Base-by-base conservation (phyloP, 1,140 invertebrate genomes). In the Aricia agestis region DNA sequence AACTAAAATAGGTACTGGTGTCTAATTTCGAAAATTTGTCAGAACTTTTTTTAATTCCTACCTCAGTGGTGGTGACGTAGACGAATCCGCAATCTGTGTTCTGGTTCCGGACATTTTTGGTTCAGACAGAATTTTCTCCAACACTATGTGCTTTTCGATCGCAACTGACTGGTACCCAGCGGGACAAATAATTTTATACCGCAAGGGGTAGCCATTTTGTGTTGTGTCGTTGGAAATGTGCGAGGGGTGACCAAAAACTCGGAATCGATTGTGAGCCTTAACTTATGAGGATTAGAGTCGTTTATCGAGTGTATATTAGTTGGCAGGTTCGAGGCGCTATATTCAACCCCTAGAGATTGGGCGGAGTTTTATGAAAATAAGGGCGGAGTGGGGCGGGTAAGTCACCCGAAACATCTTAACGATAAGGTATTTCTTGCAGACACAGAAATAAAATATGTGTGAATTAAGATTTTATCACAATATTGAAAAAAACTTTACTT, bases 21-120 rank as follows among this genome's bases (percentile, higher is more conserved):
- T n/a, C n/a, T n/a, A n/a, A n/a, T n/a, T 11, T 52, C 9, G 9
- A 13, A 63, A 72, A 32, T n/a, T 32, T 7, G 36, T 1, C 0
- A 19, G 1, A 72, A 71, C 45, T 42, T 17, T 74, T 67, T 74
- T 79, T 4, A 36, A 36, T 9, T 36, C 36, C 36, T 36, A 90
- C 88, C 78, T 88, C 11, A 89, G 69, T 13, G 88, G 82, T 5
- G 88, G 88, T 17, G 88, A 88, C 0, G 88, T 88, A 2, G 87
- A 90, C 0, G 87, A 90, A 66, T 90, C 88, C 0, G 86, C 86
- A 4, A 90, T 76, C 70, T 90, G 88, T 0, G 84, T 87, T 70
- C 86, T 82, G 10, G 83, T 76, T 52, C 81, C 82, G 36, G 88
- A 87, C 88, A 90, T 90, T 32, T 70, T 80, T 18, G 6, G 25